Conservation (phyloP, 2,888 invertebrate species). For the Gnatocerus cornutus region DNA sequence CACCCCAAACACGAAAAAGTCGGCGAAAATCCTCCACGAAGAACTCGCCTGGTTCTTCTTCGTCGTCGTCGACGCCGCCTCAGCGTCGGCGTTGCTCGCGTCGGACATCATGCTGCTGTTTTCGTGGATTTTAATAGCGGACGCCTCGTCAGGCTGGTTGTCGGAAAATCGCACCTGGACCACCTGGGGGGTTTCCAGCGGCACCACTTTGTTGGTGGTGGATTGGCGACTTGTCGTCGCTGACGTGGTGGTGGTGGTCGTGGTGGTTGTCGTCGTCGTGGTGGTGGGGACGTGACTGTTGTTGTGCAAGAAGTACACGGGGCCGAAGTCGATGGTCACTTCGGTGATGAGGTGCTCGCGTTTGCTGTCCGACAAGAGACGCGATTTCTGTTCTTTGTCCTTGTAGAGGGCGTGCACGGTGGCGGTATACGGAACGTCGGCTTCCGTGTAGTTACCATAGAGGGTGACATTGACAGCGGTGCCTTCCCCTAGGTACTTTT, state of each 20-base stretch:
- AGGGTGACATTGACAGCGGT: slow-evolving; percentile 91
- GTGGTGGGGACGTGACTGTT: slow-evolving; percentile 86
- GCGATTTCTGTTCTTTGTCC: slow-evolving; percentile 75
- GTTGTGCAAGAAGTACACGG: slow-evolving; percentile 84
- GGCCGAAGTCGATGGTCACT: slow-evolving; percentile 82
- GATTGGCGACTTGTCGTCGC: slow-evolving; percentile 73
- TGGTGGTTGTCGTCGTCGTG: slow-evolving; percentile 75
- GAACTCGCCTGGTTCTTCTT: slow-evolving; percentile 61
- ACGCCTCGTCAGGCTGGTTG: slow-evolving; percentile 50
- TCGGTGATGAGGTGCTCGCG: slow-evolving; percentile 80
- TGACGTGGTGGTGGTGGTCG: slow-evolving; percentile 71
- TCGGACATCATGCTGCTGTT: slow-evolving; percentile 67
- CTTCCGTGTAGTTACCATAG: slow-evolving; percentile 81
- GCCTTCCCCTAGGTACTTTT: slow-evolving; percentile 78
- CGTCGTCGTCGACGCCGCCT: slow-evolving; percentile 66
- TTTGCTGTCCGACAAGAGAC: slow-evolving; percentile 77
- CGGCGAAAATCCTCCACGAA: slow-evolving; percentile 24
- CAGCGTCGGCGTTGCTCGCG: slow-evolving; percentile 56
- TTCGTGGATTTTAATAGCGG: slow-evolving; percentile 65
- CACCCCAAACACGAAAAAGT: slow-evolving; percentile 31
- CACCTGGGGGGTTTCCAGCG: slow-evolving; percentile 57
- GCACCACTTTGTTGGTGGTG: slow-evolving; percentile 72
- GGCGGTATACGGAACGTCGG: slow-evolving; percentile 84
- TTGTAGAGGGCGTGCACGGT: slow-evolving; percentile 81
- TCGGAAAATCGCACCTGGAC: slow-evolving; percentile 34